Evolutionary conservation across 2,797 vertebrate species (phyloP), one percentile per base, ranked within the genome.

Genomic region (Tachyglossus aculeatus): DNA sequence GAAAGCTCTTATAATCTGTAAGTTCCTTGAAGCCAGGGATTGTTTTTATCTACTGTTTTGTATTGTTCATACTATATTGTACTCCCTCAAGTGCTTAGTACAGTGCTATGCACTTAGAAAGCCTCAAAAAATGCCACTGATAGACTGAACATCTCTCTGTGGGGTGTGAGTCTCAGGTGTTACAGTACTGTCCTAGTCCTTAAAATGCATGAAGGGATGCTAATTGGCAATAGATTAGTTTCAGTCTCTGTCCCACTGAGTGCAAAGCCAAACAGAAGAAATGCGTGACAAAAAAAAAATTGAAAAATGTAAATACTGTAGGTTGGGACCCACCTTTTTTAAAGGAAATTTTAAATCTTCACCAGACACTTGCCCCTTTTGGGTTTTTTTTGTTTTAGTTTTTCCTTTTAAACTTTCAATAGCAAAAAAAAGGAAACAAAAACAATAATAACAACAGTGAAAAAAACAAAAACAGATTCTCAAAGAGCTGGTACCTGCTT

Each of bases 121-220:
- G n/a, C n/a, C n/a, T n/a, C n/a, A n/a, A n/a, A n/a, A n/a, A n/a
- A n/a, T n/a, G n/a, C n/a, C n/a, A n/a, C n/a, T n/a, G n/a, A n/a
- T n/a, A n/a, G n/a, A n/a, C n/a, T n/a, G n/a, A n/a, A 57, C 61
- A 53, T 33, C 52, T 45, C 24, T 39, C 54, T 18, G 19, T 27
- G 24, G 11, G 2, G 12, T 8, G 15, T 9, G 31, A 18, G 51
- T 50, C 40, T 63, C 53, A 34, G 10, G 12, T 51, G 24, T 60
- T 4, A 21, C 38, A 6, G 0, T 45, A 29, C 25, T 24, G 9
- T 25, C 25, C 51, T 25, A 34, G 11, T 29, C 41, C 18, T 5
- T 0, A 0, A 39, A 39, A 37, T 39, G 34, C 10, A 4, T 3
- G 7, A 4, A 9, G n/a, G n/a, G n/a, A 1, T 0, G 1, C 21